phyloP scores from a whole-genome alignment of 2,888 invertebrate species.

The Synanthedon myopaeformis region DNA sequence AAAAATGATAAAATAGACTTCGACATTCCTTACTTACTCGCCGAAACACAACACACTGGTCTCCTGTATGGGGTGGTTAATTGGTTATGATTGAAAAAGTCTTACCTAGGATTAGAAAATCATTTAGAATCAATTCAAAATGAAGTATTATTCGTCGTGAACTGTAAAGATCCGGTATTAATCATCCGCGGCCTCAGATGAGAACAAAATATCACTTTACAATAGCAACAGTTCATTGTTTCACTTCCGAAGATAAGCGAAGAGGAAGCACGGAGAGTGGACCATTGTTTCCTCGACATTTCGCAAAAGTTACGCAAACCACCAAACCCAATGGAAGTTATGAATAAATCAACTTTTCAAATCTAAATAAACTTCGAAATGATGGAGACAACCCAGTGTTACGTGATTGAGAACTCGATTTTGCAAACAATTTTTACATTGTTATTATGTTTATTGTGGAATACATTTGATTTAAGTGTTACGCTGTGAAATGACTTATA shows the following conservation, averaged over 20 bases:
- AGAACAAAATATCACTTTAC: conserved; percentile 22
- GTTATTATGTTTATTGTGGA: not conserved
- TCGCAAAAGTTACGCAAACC: conserved; percentile 40
- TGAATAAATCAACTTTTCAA: conserved; percentile 1
- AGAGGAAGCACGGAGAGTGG: conserved; percentile 45
- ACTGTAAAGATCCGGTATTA: not conserved
- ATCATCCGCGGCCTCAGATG: conserved; percentile 9
- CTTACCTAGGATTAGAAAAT: too few relatives aligned
- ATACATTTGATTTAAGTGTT: not conserved
- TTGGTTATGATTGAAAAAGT: too few relatives aligned
- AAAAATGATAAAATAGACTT: too few relatives aligned
- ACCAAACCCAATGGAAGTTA: conserved; percentile 22
- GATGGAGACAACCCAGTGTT: not conserved
- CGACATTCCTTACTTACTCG: too few relatives aligned
- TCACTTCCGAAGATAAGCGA: conserved; percentile 38
- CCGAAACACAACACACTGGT: too few relatives aligned
- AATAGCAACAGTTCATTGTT: conserved; percentile 49
- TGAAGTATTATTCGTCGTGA: too few relatives aligned
- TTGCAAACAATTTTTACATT: not conserved
- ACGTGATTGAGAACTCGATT: not conserved
- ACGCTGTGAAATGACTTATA: too few relatives aligned
- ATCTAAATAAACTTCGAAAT: not conserved
- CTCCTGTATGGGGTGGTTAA: too few relatives aligned
- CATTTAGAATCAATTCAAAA: too few relatives aligned
- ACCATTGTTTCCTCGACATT: conserved; percentile 44